Evolutionary conservation across 2,113 vertebrate genomes (phyloP), one percentile per base, ranked within the genome.

Genomic region (Canis aureus): DNA sequence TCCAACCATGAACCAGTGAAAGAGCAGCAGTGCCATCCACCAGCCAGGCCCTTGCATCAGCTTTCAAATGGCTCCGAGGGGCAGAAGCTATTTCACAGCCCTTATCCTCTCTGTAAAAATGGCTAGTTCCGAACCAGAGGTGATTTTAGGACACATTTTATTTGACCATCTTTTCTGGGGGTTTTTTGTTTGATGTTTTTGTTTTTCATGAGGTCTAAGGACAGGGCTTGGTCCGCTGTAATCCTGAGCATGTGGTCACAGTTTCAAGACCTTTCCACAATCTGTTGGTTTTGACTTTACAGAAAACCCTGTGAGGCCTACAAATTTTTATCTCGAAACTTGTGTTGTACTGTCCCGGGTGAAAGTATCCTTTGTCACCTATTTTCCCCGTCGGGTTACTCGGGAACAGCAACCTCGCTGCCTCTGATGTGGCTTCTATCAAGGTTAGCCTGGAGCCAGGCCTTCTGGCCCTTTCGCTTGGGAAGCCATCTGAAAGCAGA

Each of bases 191-290:
- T 76, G 15, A 25, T 51, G 15, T 27, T 51, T 29, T 15, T 3
- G 43, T 64, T 51, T 79, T 11, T 7, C 2, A 22, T n/a, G 22
- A 22, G 27, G 8, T 55, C 38, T 73, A 69, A 97, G 53, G 83
- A 71, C 1, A n/a, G 53, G 23, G 55, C 62, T 8, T 3, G 38
- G 51, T 19, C 62, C 57, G 53, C 19, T 6, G 2, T 76, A 69
- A 80, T 59, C 51, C 64, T 79, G 62, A 89, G 9, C n/a, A 22
- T 38, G 38, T 8, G 59, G 87, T 92, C 35, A 35, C 7, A 59
- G 62, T 97, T 71, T 83, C 66, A 81, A 85, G 91, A 81, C 11
- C 35, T 85, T 91, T 89, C 86, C 92, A 57, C 35, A 35, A 0
- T 73, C 25, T 49, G 4, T 86, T 79, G 51, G 67, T 91, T 94